Base-by-base conservation (phyloP, 1,140 invertebrate genomes). In the Solenopsis invicta region DNA sequence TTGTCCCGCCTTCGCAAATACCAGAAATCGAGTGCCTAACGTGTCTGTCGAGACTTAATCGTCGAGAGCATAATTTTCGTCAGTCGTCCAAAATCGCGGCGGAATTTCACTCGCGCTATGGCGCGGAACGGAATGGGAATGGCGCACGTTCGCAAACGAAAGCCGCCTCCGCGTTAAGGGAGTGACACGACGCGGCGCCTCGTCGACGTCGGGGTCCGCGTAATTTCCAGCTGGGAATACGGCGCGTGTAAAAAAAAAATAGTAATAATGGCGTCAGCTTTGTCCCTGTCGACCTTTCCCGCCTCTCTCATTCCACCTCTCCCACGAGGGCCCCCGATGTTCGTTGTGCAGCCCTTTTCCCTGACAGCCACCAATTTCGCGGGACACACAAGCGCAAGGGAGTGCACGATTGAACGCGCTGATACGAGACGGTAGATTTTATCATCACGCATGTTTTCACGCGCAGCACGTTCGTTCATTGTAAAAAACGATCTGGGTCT, bases 401-500 rank as follows among this genome's bases (percentile, higher is more conserved):
- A 54, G 37, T n/a, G 52, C 84, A 18, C 85, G 88, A 91, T 92
- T 76, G 56, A 80, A 66, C 75, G 52, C 66, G 64, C 54, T 75
- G 90, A 92, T 92, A 92, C 12, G 24, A 45, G n/a, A 34, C 29
- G 56, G 59, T 92, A 24, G 76, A 89, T 67, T 91, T 90, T 91
- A 91, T 92, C 92, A 91, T 91, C 92, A 91, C 85, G 89, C 89
- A 74, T 72, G 71, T 45, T 75, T 72, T 54, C 37, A 34, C 66
- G 24, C 50, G 50, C 76, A 78, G 82, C 74, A 90, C 66, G 89
- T 91, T 90, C 88, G 91, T 91, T 80, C 88, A 92, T 92, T 92
- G 88, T 78, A 66, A 90, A 29, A 92, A 93, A 61, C 87, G 87
- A 88, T 93, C 89, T 89, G n/a, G 85, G 13, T 86, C 88, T 85